Evolutionary conservation across 2,888 invertebrate species (phyloP), one percentile per base, ranked within the genome.

Genomic region (Cyrtodaria siliqua): DNA sequence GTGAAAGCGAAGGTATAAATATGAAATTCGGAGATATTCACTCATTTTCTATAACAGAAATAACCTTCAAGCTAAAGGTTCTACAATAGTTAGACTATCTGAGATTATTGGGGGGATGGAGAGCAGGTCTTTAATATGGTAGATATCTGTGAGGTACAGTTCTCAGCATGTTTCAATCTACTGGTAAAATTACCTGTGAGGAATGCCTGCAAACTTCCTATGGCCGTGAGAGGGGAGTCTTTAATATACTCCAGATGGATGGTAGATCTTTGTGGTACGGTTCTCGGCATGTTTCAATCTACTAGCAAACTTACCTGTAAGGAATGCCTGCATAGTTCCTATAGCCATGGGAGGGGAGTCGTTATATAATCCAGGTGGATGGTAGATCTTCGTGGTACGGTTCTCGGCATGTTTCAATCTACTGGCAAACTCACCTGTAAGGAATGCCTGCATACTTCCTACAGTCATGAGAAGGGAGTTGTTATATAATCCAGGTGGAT

Each of bases 391-490:
- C 94, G 94, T 0, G 96, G 96, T 84, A 99, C 93, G 27, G 94
- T 94, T 73, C 95, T 95, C 0, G 99, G 99, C 96, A 99, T 96
- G 92, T 99, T 99, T 63, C 99, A 94, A 93, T 99, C 98, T 91
- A 96, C 96, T 68, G 97, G 95, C 52, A 95, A 94, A 99, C 52
- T 94, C 93, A 12, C 94, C 94, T 94, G 87, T 89, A 8, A 91
- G 66, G 40, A 77, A 82, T 8, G 98, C 97, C 93, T 98, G 98
- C 82, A 96, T 95, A 73, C 95, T 94, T 0, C 99, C 99, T 61
- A 99, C 95, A 75, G 96, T 96, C 4, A 99, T 99, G 74, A 99
- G 94, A 1, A 99, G 99, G 60, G 97, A 96, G 93, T 99, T 99
- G 84, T 95, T 96, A 95, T 94, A 94, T 96, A 98, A 29, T 96